Evolutionary conservation across 2,113 vertebrate genomes (phyloP), one percentile per base, ranked within the genome.

Genomic region (Sebastes fasciatus): DNA sequence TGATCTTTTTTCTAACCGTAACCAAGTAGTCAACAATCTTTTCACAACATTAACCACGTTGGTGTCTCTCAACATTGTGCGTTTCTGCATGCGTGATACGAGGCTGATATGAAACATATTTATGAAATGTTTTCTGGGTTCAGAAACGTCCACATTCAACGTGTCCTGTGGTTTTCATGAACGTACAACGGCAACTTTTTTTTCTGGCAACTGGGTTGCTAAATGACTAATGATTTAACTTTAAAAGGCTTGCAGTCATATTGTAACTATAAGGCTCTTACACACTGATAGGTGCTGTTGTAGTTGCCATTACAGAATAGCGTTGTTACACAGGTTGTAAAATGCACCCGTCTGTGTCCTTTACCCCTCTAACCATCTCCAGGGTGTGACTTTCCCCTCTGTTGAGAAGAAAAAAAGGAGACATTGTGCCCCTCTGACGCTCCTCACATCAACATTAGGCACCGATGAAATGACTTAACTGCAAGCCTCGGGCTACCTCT

Each of bases 381-480:
- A 2, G 70, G 48, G 51, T 58, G 49, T 26, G 17, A 79, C 12
- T 58, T 64, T 48, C 6, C 23, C 14, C 1, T 63, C 43, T 85
- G 65, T 48, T 61, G 13, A 69, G n/a, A 83, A 0, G 45, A 82
- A 48, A 79, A 71, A 84, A 72, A 74, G 11, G 34, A 75, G 46
- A 85, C 48, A 4, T 42, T 71, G 52, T 79, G 64, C 26, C 64
- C 85, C 42, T 79, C 77, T 65, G 68, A 82, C 34, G 23, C 51
- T 68, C 61, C 66, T 75, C 75, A 62, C 72, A 79, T 79, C 60
- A 80, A 60, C 78, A 77, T 52, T 40, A 71, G 61, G 42, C 68
- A 80, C 42, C 2, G 40, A 19, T 82, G 68, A 88, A 87, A 79
- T 58, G 65, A 80, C 81, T 82, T 9, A 86, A 69, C 68, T 3